Percentiles rank a stretch among this genome's conserved stretches.
Conservation (phyloP, 2,113 vertebrate species). For the pig (Sus scrofa) region DNA sequence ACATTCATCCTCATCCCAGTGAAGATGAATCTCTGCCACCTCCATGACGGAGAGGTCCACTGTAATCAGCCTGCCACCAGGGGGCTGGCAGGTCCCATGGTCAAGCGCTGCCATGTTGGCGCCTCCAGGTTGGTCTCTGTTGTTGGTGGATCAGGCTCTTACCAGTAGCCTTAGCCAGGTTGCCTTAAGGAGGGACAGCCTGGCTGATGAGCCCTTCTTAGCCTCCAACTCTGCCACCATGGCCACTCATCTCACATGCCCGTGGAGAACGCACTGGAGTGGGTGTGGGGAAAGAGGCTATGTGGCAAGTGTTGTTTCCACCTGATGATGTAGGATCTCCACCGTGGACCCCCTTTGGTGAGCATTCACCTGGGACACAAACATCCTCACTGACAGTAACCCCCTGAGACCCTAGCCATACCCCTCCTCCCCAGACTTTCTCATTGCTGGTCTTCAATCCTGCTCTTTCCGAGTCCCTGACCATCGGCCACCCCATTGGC, state of each 20-base stretch:
- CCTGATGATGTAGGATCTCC: not conserved
- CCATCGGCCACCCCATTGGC: not conserved
- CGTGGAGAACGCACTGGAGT: not conserved
- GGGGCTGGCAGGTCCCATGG: not conserved
- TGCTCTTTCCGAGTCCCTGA: not conserved
- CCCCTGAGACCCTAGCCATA: not conserved
- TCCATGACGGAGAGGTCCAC: not conserved
- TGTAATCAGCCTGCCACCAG: too few relatives aligned
- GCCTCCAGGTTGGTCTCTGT: not conserved
- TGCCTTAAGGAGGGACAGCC: not conserved
- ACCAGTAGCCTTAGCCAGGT: too few relatives aligned
- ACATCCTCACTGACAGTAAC: not conserved
- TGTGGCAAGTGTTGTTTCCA: not conserved
- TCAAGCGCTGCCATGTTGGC: not conserved
- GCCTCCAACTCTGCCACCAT: not conserved
- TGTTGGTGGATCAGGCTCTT: not conserved
- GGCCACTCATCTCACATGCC: not conserved
- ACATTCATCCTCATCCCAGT: rapidly evolving
- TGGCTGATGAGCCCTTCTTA: rapidly evolving
- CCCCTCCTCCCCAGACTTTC: not conserved
- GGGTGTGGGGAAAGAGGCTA: not conserved
- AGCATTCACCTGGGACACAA: not conserved
- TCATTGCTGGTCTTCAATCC: not conserved
- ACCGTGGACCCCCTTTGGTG: not conserved
- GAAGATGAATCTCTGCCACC: not conserved